Base-by-base conservation (phyloP, 2,888 invertebrate species). In the Spisula subtruncata region DNA sequence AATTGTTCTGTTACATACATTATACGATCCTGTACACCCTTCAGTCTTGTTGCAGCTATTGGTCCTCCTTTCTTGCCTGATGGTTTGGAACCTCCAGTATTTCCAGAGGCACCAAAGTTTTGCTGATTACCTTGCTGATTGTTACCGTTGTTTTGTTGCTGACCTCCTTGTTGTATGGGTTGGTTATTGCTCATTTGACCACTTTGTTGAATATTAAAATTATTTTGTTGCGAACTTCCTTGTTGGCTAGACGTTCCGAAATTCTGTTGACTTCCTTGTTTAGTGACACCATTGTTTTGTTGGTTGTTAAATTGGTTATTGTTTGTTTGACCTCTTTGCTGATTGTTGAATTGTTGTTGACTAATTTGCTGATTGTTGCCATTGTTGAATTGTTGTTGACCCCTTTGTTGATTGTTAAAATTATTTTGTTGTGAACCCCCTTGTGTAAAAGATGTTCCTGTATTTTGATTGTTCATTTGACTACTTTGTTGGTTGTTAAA, bases 1-100 rank as follows among this genome's bases (percentile, higher is more conserved):
- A 87, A 48, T 25, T 87, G 83, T 46, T 82, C 46, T 41, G 83
- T 83, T 10, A 83, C 56, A n/a, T 51, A 41, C 16, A 32, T 8
- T 25, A 88, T 84, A 20, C 81, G 60, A 4, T 41, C 54, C 66
- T 84, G 18, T n/a, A 88, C 81, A 66, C 81, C 32, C 54, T 71
- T 84, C 1, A 88, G 75, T 81, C 85, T 46, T 41, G 81, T 60
- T 6, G 29, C 88, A 14, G 88, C 85, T 51, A 87, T 54, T n/a
- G 71, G 81, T 16, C 81, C 85, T n/a, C 41, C 32, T 46, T 81
- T 25, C 25, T 25, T 48, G 35, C 29, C 48, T 35, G 41, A n/a
- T 14, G 41, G 80, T 56, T 79, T 20, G n/a, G 18, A 60, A 41
- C 81, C 81, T 16, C 41, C 41, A 41, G 81, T 5, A 35, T 75